A percentile compares a stretch with the other conserved stretches of the same genome.
Conservation (phyloP, 2,797 vertebrate genomes). For the Choloepus didactylus region DNA sequence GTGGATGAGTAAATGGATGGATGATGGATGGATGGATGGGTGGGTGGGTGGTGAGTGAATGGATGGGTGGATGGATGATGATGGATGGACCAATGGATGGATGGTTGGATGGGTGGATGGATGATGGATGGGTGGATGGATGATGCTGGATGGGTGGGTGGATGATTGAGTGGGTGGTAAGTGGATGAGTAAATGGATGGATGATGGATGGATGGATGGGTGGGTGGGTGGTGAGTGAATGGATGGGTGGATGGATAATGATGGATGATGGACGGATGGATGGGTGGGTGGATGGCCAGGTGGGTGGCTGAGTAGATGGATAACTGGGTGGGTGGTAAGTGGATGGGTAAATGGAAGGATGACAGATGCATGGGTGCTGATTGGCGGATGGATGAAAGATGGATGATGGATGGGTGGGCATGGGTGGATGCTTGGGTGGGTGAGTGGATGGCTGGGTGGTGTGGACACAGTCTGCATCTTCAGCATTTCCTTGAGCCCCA, state of each 20-base stretch:
- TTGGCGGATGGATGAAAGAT: too few species aligned
- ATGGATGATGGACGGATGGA: too few species aligned
- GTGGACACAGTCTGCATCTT: neutral
- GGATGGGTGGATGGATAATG: neutral
- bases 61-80: neutral
- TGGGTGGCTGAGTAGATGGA: neutral
- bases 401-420: too few species aligned
- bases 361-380: too few species aligned
- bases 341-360: neutral
- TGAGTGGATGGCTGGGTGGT: too few species aligned
- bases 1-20: neutral
- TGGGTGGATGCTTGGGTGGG: too few species aligned
- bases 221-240: neutral
- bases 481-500: neutral
- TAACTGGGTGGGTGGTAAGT: too few species aligned
- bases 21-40: neutral
- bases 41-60: neutral
- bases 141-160: too few species aligned
- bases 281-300: too few species aligned
- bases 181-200: too few species aligned
- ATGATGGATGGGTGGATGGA: rapidly evolving
- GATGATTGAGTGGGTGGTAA: rapidly evolving
- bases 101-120: too few species aligned
- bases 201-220: neutral
- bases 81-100: too few species aligned